These are phyloP conservation scores for Halcyon badia DNA, from an alignment of 2,797 vertebrate genomes.

Conservation along the genomic window DNA sequence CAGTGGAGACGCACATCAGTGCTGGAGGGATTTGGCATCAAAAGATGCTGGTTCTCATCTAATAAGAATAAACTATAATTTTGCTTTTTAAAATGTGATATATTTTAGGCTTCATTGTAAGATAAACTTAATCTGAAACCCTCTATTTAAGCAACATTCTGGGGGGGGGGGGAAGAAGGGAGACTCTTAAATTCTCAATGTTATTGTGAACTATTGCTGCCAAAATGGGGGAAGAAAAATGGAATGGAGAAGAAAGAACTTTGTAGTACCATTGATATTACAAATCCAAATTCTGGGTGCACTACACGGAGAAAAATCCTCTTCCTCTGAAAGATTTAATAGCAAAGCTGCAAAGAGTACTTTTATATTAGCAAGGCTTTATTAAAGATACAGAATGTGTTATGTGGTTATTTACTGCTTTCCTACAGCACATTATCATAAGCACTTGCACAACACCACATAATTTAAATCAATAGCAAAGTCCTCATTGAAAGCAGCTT, in stretches of 20 bases:
- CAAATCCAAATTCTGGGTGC: not conserved
- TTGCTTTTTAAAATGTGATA: not conserved
- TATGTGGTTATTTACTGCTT: not conserved
- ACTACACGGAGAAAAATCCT: not conserved
- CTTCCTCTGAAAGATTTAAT: not conserved
- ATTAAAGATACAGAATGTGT: not conserved
- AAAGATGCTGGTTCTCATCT: not conserved
- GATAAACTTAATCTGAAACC: not conserved
- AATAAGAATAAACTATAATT: not conserved
- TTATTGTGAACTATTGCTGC: not conserved
- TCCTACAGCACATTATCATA: not conserved
- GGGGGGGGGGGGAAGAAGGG: not conserved
- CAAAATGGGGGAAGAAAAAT: not conserved
- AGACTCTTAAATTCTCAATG: not conserved
- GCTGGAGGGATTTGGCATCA: not conserved
- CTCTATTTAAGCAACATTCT: not conserved
- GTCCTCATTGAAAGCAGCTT: not conserved
- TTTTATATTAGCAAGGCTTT: not conserved
- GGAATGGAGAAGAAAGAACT: not conserved
- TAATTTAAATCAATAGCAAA: conserved; percentile 20
- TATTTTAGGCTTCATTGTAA: not conserved
- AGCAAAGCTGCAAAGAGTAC: not conserved
- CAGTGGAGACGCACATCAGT: accelerated
- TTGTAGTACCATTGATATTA: not conserved
- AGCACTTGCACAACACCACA: not conserved